Evolutionary conservation across 2,888 invertebrate species (phyloP), one percentile per base, ranked within the genome.

Genomic region (Tetanocera ferruginea): DNA sequence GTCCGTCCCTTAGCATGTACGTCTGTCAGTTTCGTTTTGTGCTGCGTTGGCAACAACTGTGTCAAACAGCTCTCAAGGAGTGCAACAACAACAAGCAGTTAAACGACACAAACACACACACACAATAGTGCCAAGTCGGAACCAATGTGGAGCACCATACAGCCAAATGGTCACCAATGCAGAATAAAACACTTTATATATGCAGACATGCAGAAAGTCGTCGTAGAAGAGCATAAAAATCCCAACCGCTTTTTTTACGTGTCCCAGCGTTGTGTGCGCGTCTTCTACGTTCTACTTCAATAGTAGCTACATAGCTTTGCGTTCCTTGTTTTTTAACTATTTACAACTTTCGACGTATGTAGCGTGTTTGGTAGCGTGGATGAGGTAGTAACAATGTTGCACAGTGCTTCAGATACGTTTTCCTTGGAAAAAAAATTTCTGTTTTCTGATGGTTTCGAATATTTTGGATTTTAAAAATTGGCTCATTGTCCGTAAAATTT

Each of bases 171-270:
- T 25, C 57, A 11, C 57, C 14, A 31, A 31, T 31, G 31, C 28
- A 64, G 64, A n/a, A 64, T 43, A 43, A 43, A 43, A 43, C 43
- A 11, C 14, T 43, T 43, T 64, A n/a, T 23, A 57, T 31, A 64
- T 64, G 64, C 64, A 64, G 64, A 64, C 64, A 31, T 31, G 64
- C 31, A 64, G 64, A 25, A 55, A 64, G 62, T 28, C 11, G 55
- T n/a, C 19, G 62, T 9, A 62, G 28, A 23, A 31, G n/a, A 23
- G 28, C 17, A 62, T 28, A 25, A 62, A 31, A 43, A 14, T 43
- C 43, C 1, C 43, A 43, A 43, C 43, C 11, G 14, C n/a, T n/a
- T 43, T 43, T 43, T 43, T 43, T 37, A 43, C 43, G 37, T 19
- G n/a, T 67, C 6, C 37, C 43, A 43, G 34, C n/a, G 34, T 34